phyloP scores from a whole-genome alignment of 1,140 invertebrate genomes.

The Ips nitidus region DNA sequence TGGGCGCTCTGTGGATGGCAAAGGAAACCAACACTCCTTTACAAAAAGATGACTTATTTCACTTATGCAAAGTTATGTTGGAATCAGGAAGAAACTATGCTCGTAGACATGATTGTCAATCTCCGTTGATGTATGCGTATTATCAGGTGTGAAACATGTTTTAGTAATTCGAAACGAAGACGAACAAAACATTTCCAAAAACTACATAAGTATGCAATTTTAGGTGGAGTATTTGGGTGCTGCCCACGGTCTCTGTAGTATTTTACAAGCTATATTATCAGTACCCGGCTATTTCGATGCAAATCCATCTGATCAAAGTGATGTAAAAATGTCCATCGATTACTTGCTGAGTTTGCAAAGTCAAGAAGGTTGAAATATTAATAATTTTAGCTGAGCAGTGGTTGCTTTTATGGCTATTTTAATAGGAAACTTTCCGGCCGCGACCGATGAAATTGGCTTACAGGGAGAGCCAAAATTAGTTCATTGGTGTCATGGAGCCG shows the following conservation, averaged over 20 bases:
- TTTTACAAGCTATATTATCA: constrained; percentile 61
- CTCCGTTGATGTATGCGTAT: constrained; percentile 83
- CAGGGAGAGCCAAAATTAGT: constrained; percentile 64
- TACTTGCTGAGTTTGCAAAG: constrained; percentile 63
- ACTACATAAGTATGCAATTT: no score
- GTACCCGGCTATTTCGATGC: constrained; percentile 65
- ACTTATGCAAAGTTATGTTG: constrained; percentile 69
- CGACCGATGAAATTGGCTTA: constrained; percentile 67
- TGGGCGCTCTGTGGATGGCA: constrained; percentile 72
- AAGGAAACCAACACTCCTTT: constrained; percentile 59
- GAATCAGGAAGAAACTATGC: constrained; percentile 71
- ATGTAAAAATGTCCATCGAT: constrained; percentile 63
- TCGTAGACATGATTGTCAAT: constrained; percentile 57
- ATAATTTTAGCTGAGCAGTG: not conserved
- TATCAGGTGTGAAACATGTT: constrained; percentile 56
- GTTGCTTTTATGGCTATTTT: not conserved
- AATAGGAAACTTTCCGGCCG: constrained; percentile 77
- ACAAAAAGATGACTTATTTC: constrained; percentile 59
- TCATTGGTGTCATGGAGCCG: constrained; percentile 89
- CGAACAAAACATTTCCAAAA: no score
- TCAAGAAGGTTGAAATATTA: constrained; percentile 40
- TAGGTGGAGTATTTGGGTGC: constrained; percentile 79
- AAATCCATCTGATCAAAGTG: constrained; percentile 56
- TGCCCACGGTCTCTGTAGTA: constrained; percentile 73
- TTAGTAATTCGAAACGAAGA: no score